These are phyloP conservation scores for Hemibagrus guttatus DNA, from an alignment of 2,797 vertebrate species.

Conservation along the genomic window DNA sequence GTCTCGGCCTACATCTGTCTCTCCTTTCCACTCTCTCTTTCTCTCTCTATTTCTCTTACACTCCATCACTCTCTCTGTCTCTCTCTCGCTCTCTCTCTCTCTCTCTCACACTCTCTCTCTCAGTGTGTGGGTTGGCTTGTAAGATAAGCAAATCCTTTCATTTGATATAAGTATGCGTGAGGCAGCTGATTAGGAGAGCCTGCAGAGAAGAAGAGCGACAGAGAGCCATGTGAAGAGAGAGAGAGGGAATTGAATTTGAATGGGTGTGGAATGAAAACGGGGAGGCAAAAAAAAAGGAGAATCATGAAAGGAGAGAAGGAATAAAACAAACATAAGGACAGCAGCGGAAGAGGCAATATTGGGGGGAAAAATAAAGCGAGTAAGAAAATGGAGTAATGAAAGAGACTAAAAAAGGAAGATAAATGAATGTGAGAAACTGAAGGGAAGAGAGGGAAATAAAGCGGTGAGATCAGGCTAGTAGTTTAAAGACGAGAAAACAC, in stretches of 20 bases:
- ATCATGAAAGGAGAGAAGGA: background rate
- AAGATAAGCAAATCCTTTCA: conserved; percentile 49
- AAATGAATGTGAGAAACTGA: background rate
- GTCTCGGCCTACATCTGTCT: conserved; percentile 32
- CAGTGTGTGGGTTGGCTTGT: conserved; percentile 31
- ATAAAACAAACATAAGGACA: background rate
- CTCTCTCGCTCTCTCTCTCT: background rate
- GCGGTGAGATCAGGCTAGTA: background rate
- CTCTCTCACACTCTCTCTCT: background rate
- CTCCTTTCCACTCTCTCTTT: background rate
- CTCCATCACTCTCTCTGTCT: background rate
- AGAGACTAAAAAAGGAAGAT: background rate
- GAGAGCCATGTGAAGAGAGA: conserved; percentile 31
- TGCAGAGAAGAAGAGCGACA: background rate
- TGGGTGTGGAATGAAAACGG: background rate
- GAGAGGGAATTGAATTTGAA: conserved; percentile 2
- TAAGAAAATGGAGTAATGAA: conserved; percentile 5
- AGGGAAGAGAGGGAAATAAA: background rate
- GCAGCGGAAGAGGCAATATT: background rate
- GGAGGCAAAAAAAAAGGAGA: background rate
- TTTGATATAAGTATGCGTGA: conserved; percentile 51
- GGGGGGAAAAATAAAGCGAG: background rate
- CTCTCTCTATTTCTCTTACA: background rate
- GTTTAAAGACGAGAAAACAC: background rate
- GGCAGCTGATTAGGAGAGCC: conserved; percentile 47